These are phyloP conservation scores for Corapipo altera DNA, from an alignment of 2,113 vertebrate species.

Conservation along the genomic window DNA sequence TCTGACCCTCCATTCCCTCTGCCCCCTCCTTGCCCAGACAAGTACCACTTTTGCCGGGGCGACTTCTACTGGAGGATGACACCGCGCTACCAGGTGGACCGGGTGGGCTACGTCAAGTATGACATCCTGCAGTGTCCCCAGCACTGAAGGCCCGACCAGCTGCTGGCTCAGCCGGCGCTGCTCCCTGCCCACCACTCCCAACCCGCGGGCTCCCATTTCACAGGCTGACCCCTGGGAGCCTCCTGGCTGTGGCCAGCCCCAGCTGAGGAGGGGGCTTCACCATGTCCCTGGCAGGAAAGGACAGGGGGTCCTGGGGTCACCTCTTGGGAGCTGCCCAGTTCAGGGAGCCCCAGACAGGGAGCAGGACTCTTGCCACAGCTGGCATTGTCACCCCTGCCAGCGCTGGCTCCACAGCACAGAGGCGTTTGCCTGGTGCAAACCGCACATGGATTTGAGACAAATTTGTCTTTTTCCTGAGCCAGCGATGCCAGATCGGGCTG, in stretches of 20 bases:
- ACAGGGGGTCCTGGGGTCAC: not conserved
- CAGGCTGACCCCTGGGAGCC: not conserved
- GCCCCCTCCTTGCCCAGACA: not conserved
- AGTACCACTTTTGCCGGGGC: conserved; percentile 56
- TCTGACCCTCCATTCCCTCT: not conserved
- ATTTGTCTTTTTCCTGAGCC: conserved; percentile 8
- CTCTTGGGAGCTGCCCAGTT: not conserved
- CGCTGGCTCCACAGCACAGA: not conserved
- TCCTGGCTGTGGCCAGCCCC: not conserved
- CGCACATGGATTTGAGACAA: not conserved
- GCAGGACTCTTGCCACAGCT: not conserved
- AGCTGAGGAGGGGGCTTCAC: not conserved
- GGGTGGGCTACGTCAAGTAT: conserved; percentile 49
- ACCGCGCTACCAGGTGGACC: conserved; percentile 20
- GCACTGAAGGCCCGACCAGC: not conserved
- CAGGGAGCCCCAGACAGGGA: not conserved
- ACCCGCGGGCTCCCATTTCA: not conserved
- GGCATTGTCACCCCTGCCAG: not conserved
- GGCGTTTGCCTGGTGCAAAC: conserved; percentile 16
- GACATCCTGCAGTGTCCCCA: conserved; percentile 64
- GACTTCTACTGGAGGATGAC: conserved; percentile 67
- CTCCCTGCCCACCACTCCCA: not conserved
- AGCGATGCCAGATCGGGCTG: not conserved
- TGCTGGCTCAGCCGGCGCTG: fast-evolving
- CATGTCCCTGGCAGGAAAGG: not conserved